Base-by-base conservation (phyloP, 2,113 vertebrate genomes). In the Aplodontia rufa region DNA sequence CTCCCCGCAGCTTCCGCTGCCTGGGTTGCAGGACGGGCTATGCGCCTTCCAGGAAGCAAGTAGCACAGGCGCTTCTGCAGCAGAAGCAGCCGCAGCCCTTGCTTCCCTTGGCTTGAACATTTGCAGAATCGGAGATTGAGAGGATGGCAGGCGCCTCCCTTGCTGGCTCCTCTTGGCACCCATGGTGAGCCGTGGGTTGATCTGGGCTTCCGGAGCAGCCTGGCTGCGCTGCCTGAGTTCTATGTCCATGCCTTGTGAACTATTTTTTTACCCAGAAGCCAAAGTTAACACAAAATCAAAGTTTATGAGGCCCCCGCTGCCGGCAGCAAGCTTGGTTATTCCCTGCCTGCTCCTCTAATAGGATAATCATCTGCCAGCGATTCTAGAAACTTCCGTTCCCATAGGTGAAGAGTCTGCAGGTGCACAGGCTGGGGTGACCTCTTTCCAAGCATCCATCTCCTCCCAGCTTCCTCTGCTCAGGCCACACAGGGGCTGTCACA, bases 121-220 rank as follows among this genome's bases (percentile, higher is more conserved):
- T 20, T 35, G 30, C 19, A 42, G 81, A 53, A 53, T 53, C 4
- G 16, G 47, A 37, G 42, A 53, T 14, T 19, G 1, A 26, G 49
- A 24, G 10, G 53, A 26, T 13, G 16, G 28, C 1, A 13, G 10
- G 32, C 0, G 8, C 11, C 30, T 28, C 4, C n/a, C 55, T 0
- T 0, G 0, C 40, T 24, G 0, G 1, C 5, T 8, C 13, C 51
- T 40, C 37, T 45, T 24, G 66, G 40, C 45, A 0, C 42, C n/a
- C n/a, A n/a, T 1, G 35, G 45, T 6, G 14, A 60, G 30, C 40
- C 1, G 9, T 2, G 8, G 37, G 42, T 22, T 0, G 1, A 60
- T 35, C 35, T 26, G 0, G 8, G 87, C 49, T 81, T 76, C 49
- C 17, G 71, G 55, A 72, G 47, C 72, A 16, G 60, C 49, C 1